Base-by-base conservation (phyloP, 1,140 invertebrate genomes). In the Drosophila sp. region DNA sequence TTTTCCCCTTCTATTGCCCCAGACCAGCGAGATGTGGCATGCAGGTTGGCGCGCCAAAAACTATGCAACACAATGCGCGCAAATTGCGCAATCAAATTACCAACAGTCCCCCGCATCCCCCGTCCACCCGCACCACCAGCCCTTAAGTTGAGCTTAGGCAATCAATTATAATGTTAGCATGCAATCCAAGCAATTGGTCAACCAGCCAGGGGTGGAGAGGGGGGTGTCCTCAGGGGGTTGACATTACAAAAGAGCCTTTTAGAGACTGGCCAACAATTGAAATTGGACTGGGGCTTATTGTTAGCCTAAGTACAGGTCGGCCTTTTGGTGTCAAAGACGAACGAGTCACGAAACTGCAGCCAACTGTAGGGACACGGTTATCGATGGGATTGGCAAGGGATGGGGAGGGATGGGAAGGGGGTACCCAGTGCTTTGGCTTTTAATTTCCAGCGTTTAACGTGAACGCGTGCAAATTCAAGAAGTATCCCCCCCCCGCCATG, bases 11-110 rank as follows among this genome's bases (percentile, higher is more conserved):
- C 45, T 29, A 6, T 59, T 38, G 59, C 72, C 46, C 57, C 45
- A 27, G 50, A 50, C n/a, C 40, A 41, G 25, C 56, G 13, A 38
- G 25, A 54, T 54, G 32, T 16, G 38, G 29, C 76, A 57, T 63
- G 72, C 64, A 74, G 75, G 78, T 48, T 70, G 56, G 72, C 86
- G 76, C 87, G 87, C 87, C 83, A 73, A 83, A 90, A 90, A 80
- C 82, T 83, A 90, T 89, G 87, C 87, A 90, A 87, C 79, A 89
- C 87, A 90, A 90, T 82, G 80, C 83, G 76, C 79, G 76, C 73
- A 89, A 87, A 82, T 87, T 79, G 89, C 75, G 79, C 87, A 90
- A 90, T 90, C 87, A 90, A 90, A 89, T 89, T 89, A 89, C 80
- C 69, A 77, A 62, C 40, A 16, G 18, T 1, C 13, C 34, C n/a